A percentile compares a stretch with the other conserved stretches of the same genome.
Conservation (phyloP, 2,888 invertebrate species). For the Drosophila hamatofila region DNA sequence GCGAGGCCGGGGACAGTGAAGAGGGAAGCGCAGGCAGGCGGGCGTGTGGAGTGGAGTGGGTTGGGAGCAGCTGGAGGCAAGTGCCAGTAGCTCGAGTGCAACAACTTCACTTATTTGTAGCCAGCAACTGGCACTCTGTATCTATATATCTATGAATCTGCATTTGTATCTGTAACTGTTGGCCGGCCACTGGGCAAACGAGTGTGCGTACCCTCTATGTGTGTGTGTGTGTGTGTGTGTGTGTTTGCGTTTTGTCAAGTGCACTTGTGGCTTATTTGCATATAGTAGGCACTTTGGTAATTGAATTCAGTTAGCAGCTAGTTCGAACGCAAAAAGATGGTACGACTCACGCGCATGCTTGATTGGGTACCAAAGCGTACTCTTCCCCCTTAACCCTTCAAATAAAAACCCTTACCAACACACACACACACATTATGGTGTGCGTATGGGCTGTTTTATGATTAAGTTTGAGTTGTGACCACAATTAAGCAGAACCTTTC, state of each 20-base stretch:
- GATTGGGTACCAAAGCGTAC: constrained; percentile 54
- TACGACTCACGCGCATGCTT: constrained; percentile 75
- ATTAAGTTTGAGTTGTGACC: constrained; percentile 72
- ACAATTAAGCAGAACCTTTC: constrained; percentile 79
- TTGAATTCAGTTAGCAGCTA: constrained; percentile 81
- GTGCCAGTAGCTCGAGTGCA: constrained; percentile 80
- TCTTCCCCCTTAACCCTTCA: background rate
- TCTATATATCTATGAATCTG: constrained; percentile 55
- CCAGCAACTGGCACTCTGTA: constrained; percentile 56
- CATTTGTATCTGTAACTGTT: constrained; percentile 52
- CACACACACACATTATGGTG: background rate
- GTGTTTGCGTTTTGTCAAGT: constrained; percentile 77
- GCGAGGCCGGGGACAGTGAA: background rate
- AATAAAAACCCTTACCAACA: background rate
- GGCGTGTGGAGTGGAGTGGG: background rate
- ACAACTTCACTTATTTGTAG: constrained; percentile 81
- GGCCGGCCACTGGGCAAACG: constrained; percentile 34
- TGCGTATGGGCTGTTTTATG: constrained; percentile 61
- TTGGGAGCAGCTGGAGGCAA: constrained; percentile 57
- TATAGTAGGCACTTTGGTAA: constrained; percentile 82
- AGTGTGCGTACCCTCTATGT: constrained; percentile 8
- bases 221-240: constrained; percentile 44
- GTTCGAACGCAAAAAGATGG: constrained; percentile 66
- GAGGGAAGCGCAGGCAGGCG: background rate
- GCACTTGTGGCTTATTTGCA: constrained; percentile 82